Conservation (phyloP, 1,140 invertebrate genomes). For the Condylostylus longicornis region DNA sequence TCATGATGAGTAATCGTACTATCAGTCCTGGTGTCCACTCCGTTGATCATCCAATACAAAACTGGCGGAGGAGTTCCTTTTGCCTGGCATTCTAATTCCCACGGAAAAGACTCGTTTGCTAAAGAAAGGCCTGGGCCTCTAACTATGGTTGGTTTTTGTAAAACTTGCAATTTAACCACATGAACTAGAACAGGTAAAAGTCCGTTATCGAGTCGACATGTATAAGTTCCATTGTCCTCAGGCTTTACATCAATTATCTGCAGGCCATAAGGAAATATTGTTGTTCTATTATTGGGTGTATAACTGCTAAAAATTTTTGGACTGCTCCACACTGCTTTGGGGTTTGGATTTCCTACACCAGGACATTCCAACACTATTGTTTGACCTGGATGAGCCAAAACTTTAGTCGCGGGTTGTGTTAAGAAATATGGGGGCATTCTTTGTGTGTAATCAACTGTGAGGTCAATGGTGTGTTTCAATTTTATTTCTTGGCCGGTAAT, state of each 20-base stretch:
- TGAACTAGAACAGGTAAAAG: constrained; percentile 32
- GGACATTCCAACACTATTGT: constrained; percentile 48
- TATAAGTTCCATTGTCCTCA: constrained; percentile 52
- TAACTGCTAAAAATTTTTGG: constrained; percentile 32
- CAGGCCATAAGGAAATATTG: constrained; percentile 40
- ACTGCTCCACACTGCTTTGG: constrained; percentile 42
- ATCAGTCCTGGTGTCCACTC: constrained; percentile 44
- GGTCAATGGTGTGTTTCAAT: constrained; percentile 32
- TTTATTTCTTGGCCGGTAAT: constrained; percentile 35
- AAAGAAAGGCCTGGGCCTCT: constrained; percentile 39
- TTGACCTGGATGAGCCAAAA: constrained; percentile 34
- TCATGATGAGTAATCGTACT: constrained; percentile 34
- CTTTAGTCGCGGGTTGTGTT: constrained; percentile 32
- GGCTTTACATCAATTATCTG: constrained; percentile 43
- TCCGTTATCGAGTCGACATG: constrained; percentile 40
- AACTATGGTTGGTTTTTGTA: constrained; percentile 45
- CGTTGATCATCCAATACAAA: constrained; percentile 74
- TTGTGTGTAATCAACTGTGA: constrained; percentile 33
- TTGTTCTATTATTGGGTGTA: constrained; percentile 25
- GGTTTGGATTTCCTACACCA: constrained; percentile 41
- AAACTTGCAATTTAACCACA: constrained; percentile 35
- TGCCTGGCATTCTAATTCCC: constrained; percentile 49
- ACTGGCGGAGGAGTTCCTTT: constrained; percentile 53
- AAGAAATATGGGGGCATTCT: constrained; percentile 36
- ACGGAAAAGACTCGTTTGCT: constrained; percentile 46